These are phyloP conservation scores for Odontocerum albicorne DNA, from an alignment of 2,888 invertebrate genomes.

Conservation along the genomic window DNA sequence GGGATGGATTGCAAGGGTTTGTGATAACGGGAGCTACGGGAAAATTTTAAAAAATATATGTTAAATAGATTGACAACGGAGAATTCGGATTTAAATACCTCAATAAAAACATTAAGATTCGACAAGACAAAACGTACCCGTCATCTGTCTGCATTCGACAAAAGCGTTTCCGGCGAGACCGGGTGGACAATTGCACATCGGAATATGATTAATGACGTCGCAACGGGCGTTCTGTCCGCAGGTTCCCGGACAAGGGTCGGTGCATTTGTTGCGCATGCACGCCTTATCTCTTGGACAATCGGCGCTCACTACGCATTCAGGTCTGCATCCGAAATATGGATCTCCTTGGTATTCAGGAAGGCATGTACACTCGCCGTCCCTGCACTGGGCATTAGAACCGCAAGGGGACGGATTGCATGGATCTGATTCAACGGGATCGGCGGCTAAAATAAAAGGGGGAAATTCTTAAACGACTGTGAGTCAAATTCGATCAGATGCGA, in stretches of 20 bases:
- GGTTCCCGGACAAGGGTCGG: constrained; percentile 74
- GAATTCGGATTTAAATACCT: no score
- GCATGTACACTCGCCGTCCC: constrained; percentile 70
- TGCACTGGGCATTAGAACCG: constrained; percentile 73
- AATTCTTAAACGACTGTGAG: not conserved
- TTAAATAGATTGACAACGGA: no score
- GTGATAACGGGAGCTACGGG: constrained; percentile 40
- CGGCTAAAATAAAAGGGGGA: constrained; percentile 38
- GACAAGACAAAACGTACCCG: constrained; percentile 15
- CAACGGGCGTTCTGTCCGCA: constrained; percentile 73
- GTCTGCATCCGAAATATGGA: constrained; percentile 75
- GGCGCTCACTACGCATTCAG: constrained; percentile 73
- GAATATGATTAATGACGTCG: constrained; percentile 73
- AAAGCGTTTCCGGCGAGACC: constrained; percentile 74
- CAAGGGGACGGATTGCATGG: constrained; percentile 69
- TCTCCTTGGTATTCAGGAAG: constrained; percentile 74
- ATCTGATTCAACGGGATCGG: constrained; percentile 47
- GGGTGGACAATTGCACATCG: constrained; percentile 70
- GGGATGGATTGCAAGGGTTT: constrained; percentile 68
- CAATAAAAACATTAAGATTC: not conserved
- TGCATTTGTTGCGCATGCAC: constrained; percentile 71
- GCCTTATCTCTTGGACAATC: constrained; percentile 70
- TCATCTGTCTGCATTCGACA: constrained; percentile 50
- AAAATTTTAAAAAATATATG: not conserved
- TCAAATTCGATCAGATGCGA: not conserved